Percentiles rank a stretch among this genome's conserved stretches.
phyloP scores from a whole-genome alignment of 1,140 invertebrate genomes.

The Hyphantria cunea region DNA sequence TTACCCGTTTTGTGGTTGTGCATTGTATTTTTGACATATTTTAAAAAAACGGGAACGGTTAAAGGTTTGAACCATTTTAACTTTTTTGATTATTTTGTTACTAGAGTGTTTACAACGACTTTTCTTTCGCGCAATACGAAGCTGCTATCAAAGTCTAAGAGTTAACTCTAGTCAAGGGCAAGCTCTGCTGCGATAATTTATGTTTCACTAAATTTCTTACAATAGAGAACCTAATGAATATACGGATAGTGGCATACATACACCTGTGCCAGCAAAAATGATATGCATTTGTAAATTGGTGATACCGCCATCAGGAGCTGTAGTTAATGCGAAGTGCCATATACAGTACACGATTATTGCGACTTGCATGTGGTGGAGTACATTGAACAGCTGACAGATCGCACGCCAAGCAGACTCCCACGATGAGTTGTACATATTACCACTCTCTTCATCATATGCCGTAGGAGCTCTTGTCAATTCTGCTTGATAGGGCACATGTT shows the following conservation, averaged over 20 bases:
- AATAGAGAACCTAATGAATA: too few species aligned
- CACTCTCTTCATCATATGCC: constrained; percentile 68
- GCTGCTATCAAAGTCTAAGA: too few species aligned
- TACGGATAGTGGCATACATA: constrained; percentile 43
- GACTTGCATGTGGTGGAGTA: constrained; percentile 72
- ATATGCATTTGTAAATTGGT: constrained; percentile 72
- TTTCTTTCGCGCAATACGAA: too few species aligned
- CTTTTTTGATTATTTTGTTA: too few species aligned
- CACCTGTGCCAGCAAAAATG: constrained; percentile 74
- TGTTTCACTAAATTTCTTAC: too few species aligned
- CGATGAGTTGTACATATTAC: constrained; percentile 50
- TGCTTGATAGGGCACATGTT: constrained; percentile 74
- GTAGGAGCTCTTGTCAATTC: constrained; percentile 64
- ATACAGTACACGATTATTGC: constrained; percentile 70
- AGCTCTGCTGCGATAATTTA: too few species aligned
- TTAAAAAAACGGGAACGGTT: too few species aligned
- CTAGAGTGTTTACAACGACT: too few species aligned
- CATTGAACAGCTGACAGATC: constrained; percentile 67
- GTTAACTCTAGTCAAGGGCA: too few species aligned
- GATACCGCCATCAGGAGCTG: constrained; percentile 58
- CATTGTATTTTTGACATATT: too few species aligned
- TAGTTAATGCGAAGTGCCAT: constrained; percentile 72
- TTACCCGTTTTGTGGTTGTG: too few species aligned
- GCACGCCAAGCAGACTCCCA: constrained; percentile 69
- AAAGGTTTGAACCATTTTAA: too few species aligned